Base-by-base conservation (phyloP, 2,113 vertebrate species). In the Rhineura floridana region DNA sequence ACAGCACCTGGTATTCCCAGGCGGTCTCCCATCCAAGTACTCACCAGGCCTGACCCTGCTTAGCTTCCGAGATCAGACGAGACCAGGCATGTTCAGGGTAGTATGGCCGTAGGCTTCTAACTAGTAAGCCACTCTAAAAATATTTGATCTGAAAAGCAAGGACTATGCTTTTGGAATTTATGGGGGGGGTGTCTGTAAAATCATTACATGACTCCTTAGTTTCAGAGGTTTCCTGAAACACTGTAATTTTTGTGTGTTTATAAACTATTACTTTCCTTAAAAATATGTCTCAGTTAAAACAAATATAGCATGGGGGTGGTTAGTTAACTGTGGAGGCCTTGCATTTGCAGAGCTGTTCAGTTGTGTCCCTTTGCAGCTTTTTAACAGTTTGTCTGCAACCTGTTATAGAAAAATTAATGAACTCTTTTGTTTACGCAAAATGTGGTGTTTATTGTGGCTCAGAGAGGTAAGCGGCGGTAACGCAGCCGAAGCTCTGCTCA, bases 201-300 rank as follows among this genome's bases (percentile, higher is more conserved):
- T 77, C n/a, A 85, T 76, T 2, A 6, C 10, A 36, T 82, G 91
- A 88, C 25, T 25, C 73, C 70, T 91, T 72, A 86, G 55, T 89
- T 88, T 87, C 63, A 90, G 17, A 87, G 80, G 1, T 55, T n/a
- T 77, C 80, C 81, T 72, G 84, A 90, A 91, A 85, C 30, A 59
- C 11, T 6, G 75, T 17, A 33, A 30, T 72, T 36, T 75, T 23
- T 19, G 19, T 42, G 19, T 25, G 39, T 44, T 73, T 75, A 11
- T 39, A 25, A 36, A 39, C 15, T 79, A 50, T 46, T 39, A 59
- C 55, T 59, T 59, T 44, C 28, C 30, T 62, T 73, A 72, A 73
- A 7, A 59, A 59, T 59, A 33, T 23, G 6, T 48, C 10, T 39
- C 83, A 33, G 17, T 33, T 78, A 86, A 84, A 9, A 55, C 0